Evolutionary conservation across 2,888 invertebrate genomes (phyloP), one percentile per base, ranked within the genome.

Genomic region (Catocala fraxini): DNA sequence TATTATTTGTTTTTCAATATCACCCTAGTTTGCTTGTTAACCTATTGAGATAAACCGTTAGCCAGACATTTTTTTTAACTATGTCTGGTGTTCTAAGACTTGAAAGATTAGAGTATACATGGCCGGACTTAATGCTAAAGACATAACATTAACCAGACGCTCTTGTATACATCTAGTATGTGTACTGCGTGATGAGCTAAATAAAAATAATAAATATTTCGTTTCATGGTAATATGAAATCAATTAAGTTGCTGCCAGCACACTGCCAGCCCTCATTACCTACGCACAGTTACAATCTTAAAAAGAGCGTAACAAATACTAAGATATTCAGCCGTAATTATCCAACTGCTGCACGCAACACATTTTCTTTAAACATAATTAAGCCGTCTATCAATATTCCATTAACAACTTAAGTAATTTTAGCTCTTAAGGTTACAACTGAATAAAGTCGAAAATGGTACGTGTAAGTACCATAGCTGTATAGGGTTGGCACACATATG

Each of bases 351-450:
- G 48, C 47, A 60, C 54, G 43, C 51, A 65, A 67, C 51, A 62
- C 48, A 15, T 62, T 57, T 74, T 68, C 62, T 54, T 64, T 59
- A 46, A 62, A 64, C 47, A 56, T 60, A 60, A 74, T 74, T 74
- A 68, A 71, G 53, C 51, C 51, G 67, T 65, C 60, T 58, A 65
- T 72, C 62, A 71, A 70, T 62, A 62, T 46, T 34, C 42, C 11
- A 15, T 25, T 12, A 49, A 10, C 9, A 7, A 11, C 10, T 35
- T 61, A 60, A 34, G 10, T 52, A 42, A 68, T 41, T 49, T 9
- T 65, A 7, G 48, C 33, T 57, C 10, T 46, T 71, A 56, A 45
- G 0, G 0, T 0, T 0, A 4, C 43, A 11, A 34, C 3, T 10
- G 15, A 41, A 49, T 58, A 77, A 46, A 59, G 65, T 41, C 6